phyloP scores from a whole-genome alignment of 2,888 invertebrate genomes.

The Endotricha flammealis region DNA sequence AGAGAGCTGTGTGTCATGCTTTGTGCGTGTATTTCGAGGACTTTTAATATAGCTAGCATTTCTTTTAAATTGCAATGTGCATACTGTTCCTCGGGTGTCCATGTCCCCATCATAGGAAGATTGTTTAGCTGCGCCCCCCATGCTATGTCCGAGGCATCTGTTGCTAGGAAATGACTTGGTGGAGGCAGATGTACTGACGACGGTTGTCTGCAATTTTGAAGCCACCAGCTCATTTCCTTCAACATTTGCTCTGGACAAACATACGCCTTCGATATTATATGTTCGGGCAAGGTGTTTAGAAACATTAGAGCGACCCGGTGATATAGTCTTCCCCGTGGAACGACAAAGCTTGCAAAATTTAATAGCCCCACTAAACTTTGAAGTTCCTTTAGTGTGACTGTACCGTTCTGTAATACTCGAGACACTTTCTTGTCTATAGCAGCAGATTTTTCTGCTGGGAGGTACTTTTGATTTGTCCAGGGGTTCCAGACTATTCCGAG shows the following conservation, averaged over 20 bases:
- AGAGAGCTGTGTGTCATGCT: too few relatives aligned
- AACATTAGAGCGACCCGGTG: neutral
- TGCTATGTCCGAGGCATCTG: constrained; percentile 1
- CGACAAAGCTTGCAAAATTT: constrained; percentile 13
- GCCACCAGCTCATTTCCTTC: neutral
- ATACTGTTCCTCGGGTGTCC: neutral
- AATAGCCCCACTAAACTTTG: constrained; percentile 13
- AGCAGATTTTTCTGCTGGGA: too few relatives aligned
- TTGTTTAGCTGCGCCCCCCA: constrained; percentile 5
- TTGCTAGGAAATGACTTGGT: neutral
- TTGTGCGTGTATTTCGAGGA: too few relatives aligned
- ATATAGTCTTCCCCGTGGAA: constrained; percentile 15
- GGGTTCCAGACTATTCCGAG: too few relatives aligned
- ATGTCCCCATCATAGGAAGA: neutral
- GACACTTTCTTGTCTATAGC: neutral
- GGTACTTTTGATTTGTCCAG: neutral
- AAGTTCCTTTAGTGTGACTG: too few relatives aligned
- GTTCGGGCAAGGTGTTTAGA: too few relatives aligned
- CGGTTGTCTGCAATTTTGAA: neutral
- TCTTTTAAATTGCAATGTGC: constrained; percentile 3
- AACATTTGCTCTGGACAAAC: neutral
- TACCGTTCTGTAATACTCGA: constrained; percentile 9
- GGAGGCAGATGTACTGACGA: constrained; percentile 2
- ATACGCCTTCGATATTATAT: neutral
- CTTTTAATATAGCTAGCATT: neutral